These are phyloP conservation scores for Myiozetetes cayanensis DNA, from an alignment of 2,113 vertebrate genomes.

Conservation along the genomic window DNA sequence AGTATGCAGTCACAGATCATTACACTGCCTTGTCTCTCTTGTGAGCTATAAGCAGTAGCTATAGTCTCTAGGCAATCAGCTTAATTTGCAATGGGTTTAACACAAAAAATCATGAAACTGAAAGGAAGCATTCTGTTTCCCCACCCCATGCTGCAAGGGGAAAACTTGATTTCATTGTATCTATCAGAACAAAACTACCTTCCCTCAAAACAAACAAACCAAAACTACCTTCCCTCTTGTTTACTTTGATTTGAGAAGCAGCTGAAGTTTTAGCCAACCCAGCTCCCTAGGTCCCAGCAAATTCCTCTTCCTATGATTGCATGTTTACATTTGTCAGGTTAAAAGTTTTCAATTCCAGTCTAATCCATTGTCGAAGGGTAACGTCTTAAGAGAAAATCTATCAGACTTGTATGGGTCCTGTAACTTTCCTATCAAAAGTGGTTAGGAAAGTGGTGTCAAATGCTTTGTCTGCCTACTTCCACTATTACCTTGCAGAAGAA, in stretches of 20 bases:
- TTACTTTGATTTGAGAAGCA: neutral
- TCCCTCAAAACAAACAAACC: neutral
- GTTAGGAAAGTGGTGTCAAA: neutral
- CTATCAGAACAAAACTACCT: neutral
- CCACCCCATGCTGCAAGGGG: neutral
- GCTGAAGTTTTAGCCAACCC: neutral
- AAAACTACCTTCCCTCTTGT: neutral
- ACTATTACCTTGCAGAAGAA: neutral
- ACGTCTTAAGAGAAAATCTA: neutral
- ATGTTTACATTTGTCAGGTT: neutral
- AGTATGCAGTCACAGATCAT: conserved; percentile 59
- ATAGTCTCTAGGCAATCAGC: conserved; percentile 53
- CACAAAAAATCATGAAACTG: conserved; percentile 8
- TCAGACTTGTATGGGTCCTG: neutral
- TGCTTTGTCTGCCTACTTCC: neutral
- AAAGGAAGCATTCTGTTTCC: neutral
- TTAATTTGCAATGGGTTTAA: conserved; percentile 46
- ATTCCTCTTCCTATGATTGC: neutral
- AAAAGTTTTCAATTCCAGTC: neutral
- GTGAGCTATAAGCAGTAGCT: neutral
- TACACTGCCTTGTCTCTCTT: conserved; percentile 42
- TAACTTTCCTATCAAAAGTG: neutral
- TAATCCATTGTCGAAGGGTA: neutral
- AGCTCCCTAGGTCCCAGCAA: neutral
- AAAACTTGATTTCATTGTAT: neutral